Base-by-base conservation (phyloP, 2,888 invertebrate species). In the Xiphydria camelus region DNA sequence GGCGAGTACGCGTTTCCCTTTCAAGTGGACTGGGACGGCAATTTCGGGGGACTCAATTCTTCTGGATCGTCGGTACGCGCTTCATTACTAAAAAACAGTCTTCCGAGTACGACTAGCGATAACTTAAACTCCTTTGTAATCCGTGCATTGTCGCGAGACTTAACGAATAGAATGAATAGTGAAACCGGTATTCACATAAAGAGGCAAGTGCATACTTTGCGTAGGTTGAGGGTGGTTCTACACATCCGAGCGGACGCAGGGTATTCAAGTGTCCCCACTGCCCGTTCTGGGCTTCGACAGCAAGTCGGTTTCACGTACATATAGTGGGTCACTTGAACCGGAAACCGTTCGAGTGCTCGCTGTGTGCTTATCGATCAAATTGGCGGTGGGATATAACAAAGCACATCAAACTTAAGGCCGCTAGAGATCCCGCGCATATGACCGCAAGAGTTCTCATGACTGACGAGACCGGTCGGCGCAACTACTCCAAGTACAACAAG, bases 351-450 rank as follows among this genome's bases (percentile, higher is more conserved):
- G 92, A 94, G 76, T 97, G 97, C 77, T 94, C 95, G 1, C 80
- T 91, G 10, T 97, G 96, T 78, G 88, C 91, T 41, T 93, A 94
- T 70, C 87, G 92, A 61, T 94, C 94, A 19, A 96, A 96, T 72
- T 96, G 95, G 94, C 85, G 94, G 54, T 95, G 94, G 91, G 96
- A 96, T 77, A 93, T 96, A 49, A 92, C 93, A 18, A 93, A 96
- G 75, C 97, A 97, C 75, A 94, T 96, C 55, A 88, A 92, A 66
- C 79, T 94, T 62, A 94, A 93, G 79, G 88, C 90, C 4, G 88
- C 88, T 15, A 82, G 91, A 53, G 93, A 92, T 77, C 86, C 87
- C 38, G 86, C 85, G 36, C 94, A 94, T 75, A 84, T 85, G 62
- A 83, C 83, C 51, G 90, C 89, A 37, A 86, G 88, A 76, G 91